Evolutionary conservation across 2,888 invertebrate genomes (phyloP).

Genomic region (Melanophora roralis): DNA sequence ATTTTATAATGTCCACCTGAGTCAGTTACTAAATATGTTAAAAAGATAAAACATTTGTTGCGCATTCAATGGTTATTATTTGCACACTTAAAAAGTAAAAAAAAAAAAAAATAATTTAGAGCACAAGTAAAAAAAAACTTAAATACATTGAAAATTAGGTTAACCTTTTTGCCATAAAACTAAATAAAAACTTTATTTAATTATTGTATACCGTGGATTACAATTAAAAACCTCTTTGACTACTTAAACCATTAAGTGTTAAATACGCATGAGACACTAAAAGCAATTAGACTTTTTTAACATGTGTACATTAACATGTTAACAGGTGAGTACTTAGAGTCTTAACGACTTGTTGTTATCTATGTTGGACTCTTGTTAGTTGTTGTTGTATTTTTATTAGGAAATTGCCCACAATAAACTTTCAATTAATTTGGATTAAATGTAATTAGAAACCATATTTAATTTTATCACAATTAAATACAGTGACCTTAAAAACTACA

Average conservation of each 20-base stretch:
- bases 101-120: neutral
- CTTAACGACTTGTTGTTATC: neutral
- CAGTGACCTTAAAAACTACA: constrained; percentile 31
- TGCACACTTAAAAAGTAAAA: too few relatives aligned
- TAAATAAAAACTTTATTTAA: constrained; percentile 40
- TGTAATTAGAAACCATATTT: constrained; percentile 43
- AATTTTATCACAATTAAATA: constrained; percentile 43
- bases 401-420: constrained; percentile 56
- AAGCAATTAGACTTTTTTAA: neutral
- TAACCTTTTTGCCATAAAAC: constrained; percentile 24
- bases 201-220: neutral
- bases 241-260: constrained; percentile 53
- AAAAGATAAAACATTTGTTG: too few relatives aligned
- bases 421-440: constrained; percentile 58
- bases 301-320: neutral
- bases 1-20: too few relatives aligned
- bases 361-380: neutral
- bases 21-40: too few relatives aligned
- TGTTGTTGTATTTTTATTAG: neutral
- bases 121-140: constrained; percentile 36
- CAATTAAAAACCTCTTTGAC: constrained; percentile 20
- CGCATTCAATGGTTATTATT: too few relatives aligned
- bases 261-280: constrained; percentile 19
- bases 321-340: neutral
- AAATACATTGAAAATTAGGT: constrained; percentile 34